Conservation (phyloP, 2,797 vertebrate genomes). For the Semotilus atromaculatus region DNA sequence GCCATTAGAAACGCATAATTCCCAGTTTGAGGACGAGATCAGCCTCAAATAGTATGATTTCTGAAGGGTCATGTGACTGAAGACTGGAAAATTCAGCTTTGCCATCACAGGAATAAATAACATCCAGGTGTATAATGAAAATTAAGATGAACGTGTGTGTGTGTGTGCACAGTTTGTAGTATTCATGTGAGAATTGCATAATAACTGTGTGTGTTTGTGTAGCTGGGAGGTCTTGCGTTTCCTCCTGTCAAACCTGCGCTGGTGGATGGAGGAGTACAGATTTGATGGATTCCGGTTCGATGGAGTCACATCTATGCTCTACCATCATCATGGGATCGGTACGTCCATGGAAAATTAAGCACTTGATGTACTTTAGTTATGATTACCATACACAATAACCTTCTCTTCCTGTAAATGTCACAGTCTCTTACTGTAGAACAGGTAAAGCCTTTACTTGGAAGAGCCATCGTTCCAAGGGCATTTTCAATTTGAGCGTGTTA, state of each 20-base stretch:
- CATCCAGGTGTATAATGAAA: no score
- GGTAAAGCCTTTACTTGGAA: neutral
- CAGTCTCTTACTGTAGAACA: neutral
- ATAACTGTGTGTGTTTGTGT: slow-evolving; percentile 47
- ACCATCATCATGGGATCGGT: slow-evolving; percentile 96
- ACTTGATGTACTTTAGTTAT: neutral
- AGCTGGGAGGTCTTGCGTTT: slow-evolving; percentile 98
- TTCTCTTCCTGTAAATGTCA: slow-evolving; percentile 19
- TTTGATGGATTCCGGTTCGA: slow-evolving; percentile 98
- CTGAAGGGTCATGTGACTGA: no score
- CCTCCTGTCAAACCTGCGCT: slow-evolving; percentile 94
- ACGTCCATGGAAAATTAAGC: slow-evolving; percentile 38
- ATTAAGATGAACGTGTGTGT: no score
- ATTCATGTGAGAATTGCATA: neutral
- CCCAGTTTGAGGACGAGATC: neutral
- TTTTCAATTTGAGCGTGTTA: neutral
- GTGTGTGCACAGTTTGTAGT: neutral
- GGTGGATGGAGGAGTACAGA: slow-evolving; percentile 95
- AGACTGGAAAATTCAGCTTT: no score
- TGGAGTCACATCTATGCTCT: slow-evolving; percentile 95
- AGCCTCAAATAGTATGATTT: no score
- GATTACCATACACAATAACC: neutral
- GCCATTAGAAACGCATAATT: neutral
- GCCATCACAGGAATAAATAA: no score
- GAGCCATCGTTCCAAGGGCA: neutral